Evolutionary conservation across 2,888 invertebrate genomes (phyloP).

Genomic region (Agelastica alni): DNA sequence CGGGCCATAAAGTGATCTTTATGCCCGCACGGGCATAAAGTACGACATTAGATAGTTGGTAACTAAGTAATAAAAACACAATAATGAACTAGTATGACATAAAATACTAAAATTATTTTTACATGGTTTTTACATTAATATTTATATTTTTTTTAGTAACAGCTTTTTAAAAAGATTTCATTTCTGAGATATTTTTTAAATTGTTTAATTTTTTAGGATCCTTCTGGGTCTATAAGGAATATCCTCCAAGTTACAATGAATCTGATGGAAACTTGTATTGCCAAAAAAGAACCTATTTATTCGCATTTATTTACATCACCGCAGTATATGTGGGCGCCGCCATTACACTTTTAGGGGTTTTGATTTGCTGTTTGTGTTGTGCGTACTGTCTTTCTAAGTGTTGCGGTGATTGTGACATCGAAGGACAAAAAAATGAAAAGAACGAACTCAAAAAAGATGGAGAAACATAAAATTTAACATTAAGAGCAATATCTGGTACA

Average conservation of each 20-base stretch:
- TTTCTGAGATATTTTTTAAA: neutral
- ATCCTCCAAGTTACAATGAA: constrained; percentile 43
- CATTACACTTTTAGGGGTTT: constrained; percentile 36
- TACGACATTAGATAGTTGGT: too few species aligned
- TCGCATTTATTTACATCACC: constrained; percentile 46
- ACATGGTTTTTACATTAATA: too few species aligned
- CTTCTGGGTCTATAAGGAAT: constrained; percentile 48
- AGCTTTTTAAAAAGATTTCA: too few species aligned
- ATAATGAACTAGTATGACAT: too few species aligned
- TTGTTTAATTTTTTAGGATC: constrained; percentile 45
- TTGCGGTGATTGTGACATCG: constrained; percentile 5
- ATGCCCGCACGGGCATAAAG: too few species aligned
- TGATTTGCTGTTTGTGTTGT: constrained; percentile 39
- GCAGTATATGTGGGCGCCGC: constrained; percentile 34
- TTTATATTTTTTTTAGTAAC: too few species aligned
- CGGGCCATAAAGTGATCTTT: too few species aligned
- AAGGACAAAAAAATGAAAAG: constrained; percentile 1
- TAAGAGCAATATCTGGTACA: neutral
- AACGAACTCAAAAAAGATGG: constrained; percentile 1
- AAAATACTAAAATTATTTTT: too few species aligned
- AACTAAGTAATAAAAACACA: too few species aligned
- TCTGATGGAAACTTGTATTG: constrained; percentile 40
- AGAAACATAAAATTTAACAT: neutral
- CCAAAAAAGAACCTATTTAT: constrained; percentile 47
- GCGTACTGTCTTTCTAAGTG: constrained; percentile 4